phyloP scores from a whole-genome alignment of 2,113 vertebrate species.

The Paedocypris sp. region DNA sequence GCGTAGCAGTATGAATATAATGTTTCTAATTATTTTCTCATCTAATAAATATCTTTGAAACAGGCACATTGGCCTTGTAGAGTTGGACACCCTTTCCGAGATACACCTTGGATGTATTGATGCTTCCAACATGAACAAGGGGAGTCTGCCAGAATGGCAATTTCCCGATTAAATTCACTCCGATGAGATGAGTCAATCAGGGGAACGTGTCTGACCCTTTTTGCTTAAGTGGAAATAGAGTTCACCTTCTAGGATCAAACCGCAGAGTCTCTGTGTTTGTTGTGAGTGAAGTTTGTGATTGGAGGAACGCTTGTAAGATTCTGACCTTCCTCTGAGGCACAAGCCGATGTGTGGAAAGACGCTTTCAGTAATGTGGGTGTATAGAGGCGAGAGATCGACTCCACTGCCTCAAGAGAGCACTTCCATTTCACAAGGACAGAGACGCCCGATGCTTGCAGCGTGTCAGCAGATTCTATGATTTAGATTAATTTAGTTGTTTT shows the following conservation, averaged over 20 bases:
- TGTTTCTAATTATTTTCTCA: no score
- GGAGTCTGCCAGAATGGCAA: conserved; percentile 41
- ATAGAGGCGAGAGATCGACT: neutral
- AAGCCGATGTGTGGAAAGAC: conserved; percentile 24
- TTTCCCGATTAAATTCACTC: conserved; percentile 40
- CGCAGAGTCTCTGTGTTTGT: conserved; percentile 10
- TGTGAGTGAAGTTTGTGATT: conserved; percentile 35
- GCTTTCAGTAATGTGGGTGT: conserved; percentile 24
- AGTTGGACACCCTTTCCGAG: conserved; percentile 9
- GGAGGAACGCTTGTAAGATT: conserved; percentile 20
- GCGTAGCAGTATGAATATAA: no score
- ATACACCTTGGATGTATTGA: conserved; percentile 18
- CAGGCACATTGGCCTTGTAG: no score
- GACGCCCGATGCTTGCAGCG: neutral
- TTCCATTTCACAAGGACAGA: neutral
- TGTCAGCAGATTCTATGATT: no score
- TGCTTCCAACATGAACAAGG: conserved; percentile 37
- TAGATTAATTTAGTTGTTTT: no score
- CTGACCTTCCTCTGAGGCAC: conserved; percentile 27
- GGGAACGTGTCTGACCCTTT: conserved; percentile 35
- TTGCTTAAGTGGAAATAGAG: conserved; percentile 30
- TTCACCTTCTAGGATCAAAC: conserved; percentile 3
- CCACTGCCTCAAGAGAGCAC: neutral
- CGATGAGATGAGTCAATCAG: conserved; percentile 21
- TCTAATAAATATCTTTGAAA: no score